Percentiles rank a stretch among this genome's conserved stretches.
Evolutionary conservation across 2,113 vertebrate species (phyloP).

Genomic region (Rhadina sibilatrix): DNA sequence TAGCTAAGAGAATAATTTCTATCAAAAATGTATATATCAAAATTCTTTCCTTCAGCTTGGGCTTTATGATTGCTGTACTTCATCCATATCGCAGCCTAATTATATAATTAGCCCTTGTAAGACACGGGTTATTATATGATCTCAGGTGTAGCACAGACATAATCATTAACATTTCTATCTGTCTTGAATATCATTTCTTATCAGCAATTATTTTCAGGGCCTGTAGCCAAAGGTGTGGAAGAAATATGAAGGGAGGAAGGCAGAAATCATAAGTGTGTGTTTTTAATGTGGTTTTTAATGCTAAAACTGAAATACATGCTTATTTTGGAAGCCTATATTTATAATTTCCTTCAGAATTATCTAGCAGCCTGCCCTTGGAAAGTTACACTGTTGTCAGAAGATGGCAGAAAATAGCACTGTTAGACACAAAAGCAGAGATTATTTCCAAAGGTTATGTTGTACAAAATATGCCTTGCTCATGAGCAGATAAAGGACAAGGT

Average conservation of each 20-base stretch:
- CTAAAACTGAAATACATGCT: background rate
- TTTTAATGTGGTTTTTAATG: background rate
- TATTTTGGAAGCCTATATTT: background rate
- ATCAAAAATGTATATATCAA: background rate
- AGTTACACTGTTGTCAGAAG: background rate
- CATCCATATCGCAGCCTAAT: background rate
- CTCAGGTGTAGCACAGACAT: background rate
- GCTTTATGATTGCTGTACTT: background rate
- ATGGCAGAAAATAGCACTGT: background rate
- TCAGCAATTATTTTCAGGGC: slow-evolving; percentile 12
- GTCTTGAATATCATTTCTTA: slow-evolving; percentile 1
- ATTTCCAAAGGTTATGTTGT: background rate
- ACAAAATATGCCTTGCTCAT: background rate
- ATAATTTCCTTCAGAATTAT: background rate
- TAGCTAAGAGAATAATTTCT: background rate
- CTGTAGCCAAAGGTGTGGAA: background rate
- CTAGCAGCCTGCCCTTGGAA: background rate
- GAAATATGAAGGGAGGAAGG: background rate
- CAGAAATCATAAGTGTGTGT: background rate
- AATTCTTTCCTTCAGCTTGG: background rate
- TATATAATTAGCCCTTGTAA: slow-evolving; percentile 17
- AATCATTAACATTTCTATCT: slow-evolving; percentile 31
- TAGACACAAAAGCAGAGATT: background rate
- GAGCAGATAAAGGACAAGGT: background rate
- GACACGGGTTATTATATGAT: background rate